Evolutionary conservation across 2,113 vertebrate genomes (phyloP).

Genomic region (Lathamus discolor): DNA sequence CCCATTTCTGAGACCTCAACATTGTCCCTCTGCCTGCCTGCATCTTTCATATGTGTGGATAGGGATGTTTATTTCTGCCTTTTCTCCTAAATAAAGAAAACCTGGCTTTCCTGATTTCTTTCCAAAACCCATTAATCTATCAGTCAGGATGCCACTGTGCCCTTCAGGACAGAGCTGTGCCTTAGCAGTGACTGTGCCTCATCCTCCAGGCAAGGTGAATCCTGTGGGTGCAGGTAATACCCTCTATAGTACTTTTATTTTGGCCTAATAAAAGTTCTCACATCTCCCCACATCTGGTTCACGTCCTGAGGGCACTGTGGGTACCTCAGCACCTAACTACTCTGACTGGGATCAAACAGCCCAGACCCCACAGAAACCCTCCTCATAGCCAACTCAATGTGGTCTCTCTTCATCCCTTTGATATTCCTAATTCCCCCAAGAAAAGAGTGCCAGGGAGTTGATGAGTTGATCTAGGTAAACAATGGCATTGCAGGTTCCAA

Average conservation of each 20-base stretch:
- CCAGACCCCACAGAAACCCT: background rate
- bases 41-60: background rate
- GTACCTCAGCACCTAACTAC: background rate
- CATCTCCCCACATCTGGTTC: background rate
- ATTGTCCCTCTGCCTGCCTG: accelerated
- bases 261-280: background rate
- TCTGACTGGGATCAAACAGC: background rate
- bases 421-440: constrained; percentile 10
- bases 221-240: background rate
- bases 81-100: background rate
- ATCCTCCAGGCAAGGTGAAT: background rate
- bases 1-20: background rate
- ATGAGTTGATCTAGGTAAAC: constrained; percentile 19
- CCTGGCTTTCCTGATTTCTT: background rate
- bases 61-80: background rate
- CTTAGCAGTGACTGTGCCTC: background rate
- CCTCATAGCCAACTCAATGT: background rate
- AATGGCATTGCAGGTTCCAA: background rate
- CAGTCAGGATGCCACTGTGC: background rate
- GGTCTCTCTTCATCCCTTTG: constrained; percentile 15
- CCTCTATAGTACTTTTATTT: background rate
- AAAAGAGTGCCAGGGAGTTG: constrained; percentile 5
- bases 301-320: background rate
- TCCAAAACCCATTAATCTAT: background rate
- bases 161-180: background rate